Conservation (phyloP, 2,113 vertebrate genomes). For the Hipposideros armiger region DNA sequence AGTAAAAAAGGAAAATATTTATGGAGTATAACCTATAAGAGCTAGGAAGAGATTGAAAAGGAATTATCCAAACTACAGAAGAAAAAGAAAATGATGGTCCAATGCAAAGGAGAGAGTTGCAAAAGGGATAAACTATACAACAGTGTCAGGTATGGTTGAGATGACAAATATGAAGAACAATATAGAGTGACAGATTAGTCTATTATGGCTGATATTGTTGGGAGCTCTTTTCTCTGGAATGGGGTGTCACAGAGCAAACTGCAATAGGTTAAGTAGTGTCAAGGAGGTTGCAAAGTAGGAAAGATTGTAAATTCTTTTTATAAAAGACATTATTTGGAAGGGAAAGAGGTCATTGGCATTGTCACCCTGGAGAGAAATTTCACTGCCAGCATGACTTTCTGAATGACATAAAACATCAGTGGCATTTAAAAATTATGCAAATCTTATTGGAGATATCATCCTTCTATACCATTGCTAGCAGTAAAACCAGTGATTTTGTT, state of each 20-base stretch:
- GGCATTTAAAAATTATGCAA: constrained; percentile 77
- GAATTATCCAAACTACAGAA: not conserved
- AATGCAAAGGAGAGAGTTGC: not conserved
- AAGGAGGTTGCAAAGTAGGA: constrained; percentile 37
- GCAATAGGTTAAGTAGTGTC: constrained; percentile 57
- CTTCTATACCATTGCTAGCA: constrained; percentile 21
- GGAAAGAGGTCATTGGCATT: constrained; percentile 60
- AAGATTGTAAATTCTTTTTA: constrained; percentile 69
- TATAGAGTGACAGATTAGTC: not conserved
- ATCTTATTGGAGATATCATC: constrained; percentile 66
- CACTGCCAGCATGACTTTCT: constrained; percentile 14
- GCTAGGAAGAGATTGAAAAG: not conserved
- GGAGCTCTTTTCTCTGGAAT: not conserved
- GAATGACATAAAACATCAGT: constrained; percentile 61
- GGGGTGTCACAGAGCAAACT: constrained; percentile 43
- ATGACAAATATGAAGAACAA: not conserved
- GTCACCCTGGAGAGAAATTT: constrained; percentile 70
- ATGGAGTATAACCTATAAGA: not conserved
- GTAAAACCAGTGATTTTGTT: constrained; percentile 62
- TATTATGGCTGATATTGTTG: not conserved
- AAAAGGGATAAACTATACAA: not conserved
- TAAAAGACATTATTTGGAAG: constrained; percentile 60
- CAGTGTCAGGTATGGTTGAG: not conserved
- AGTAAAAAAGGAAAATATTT: not conserved
- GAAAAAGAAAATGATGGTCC: not conserved